Evolutionary conservation across 2,888 invertebrate genomes (phyloP), one percentile per base, ranked within the genome.

Genomic region (Antitype chi): DNA sequence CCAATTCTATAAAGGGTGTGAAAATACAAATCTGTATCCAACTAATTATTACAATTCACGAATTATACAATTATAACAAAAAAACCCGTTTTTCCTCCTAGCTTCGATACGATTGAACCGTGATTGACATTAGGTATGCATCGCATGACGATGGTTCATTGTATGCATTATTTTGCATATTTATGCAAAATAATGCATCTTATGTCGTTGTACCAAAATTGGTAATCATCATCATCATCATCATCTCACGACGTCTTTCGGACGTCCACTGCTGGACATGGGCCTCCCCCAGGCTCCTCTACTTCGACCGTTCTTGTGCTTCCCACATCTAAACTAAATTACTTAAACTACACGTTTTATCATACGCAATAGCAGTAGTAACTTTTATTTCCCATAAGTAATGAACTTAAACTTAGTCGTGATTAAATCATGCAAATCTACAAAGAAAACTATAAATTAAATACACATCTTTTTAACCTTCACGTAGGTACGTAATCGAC

Each of bases 401-500:
- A 43, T 52, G 17, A 38, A 62, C 15, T 8, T 38, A 38, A 38
- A 49, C 25, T 43, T 13, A 23, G 7, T 68, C 57, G 38, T 83
- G 53, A 78, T 68, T 68, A 2, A 49, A 32, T 52, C 60, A 64
- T 72, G 79, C 49, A 81, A 79, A 76, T 71, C 11, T 47, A 1
- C 47, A 15, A 60, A 67, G 43, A 70, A 57, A 71, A 63, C 32
- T 52, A 52, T 57, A 49, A 53, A 52, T 49, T 32, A 53, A 55
- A 82, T 67, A 59, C n/a, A 43, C 13, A 13, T 57, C 13, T 47
- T 73, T 72, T 57, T 60, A 72, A 63, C 78, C 78, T 85, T 81
- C 67, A 74, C 59, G 28, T 25, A 52, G 15, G 63, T 62, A 52
- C 20, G 63, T 62, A 72, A 47, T 68, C 20, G 49, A 64, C 52